Conservation (phyloP, 2,888 invertebrate genomes). For the Nebria brevicollis region DNA sequence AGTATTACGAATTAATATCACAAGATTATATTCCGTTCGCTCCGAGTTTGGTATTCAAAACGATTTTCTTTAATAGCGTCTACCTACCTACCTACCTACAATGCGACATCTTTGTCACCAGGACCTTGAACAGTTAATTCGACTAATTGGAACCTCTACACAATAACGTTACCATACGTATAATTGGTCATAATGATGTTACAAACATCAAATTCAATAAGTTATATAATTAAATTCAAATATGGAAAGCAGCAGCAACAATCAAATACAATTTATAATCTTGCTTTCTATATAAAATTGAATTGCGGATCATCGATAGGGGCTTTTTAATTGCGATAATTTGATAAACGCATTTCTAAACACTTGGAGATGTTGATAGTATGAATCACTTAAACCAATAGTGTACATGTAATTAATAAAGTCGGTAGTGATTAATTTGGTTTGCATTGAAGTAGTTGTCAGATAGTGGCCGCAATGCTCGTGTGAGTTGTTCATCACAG, state of each 20-base stretch:
- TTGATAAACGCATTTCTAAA: neutral
- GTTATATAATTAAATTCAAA: neutral
- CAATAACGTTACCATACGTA: neutral
- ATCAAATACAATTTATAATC: too few species aligned
- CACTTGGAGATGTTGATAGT: neutral
- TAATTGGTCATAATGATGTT: neutral
- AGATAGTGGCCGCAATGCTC: neutral
- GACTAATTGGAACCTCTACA: neutral
- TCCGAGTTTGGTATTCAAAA: neutral
- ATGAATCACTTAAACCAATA: constrained; percentile 13
- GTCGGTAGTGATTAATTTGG: constrained; percentile 4
- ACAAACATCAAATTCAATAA: neutral
- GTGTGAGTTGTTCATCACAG: neutral
- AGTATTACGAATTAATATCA: neutral
- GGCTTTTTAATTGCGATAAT: neutral
- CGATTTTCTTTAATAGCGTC: neutral
- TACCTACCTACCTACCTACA: neutral
- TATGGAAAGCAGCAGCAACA: too few species aligned
- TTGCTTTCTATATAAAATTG: too few species aligned
- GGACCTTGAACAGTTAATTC: neutral
- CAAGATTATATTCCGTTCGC: neutral
- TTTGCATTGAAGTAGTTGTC: constrained; percentile 2
- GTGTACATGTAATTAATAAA: constrained; percentile 11
- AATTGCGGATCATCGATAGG: too few species aligned
- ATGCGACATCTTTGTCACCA: neutral